Evolutionary conservation across 35 echinoderm and acorn worm genomes (phyloP).

Genomic region (Heliocidaris erythrogramma): DNA sequence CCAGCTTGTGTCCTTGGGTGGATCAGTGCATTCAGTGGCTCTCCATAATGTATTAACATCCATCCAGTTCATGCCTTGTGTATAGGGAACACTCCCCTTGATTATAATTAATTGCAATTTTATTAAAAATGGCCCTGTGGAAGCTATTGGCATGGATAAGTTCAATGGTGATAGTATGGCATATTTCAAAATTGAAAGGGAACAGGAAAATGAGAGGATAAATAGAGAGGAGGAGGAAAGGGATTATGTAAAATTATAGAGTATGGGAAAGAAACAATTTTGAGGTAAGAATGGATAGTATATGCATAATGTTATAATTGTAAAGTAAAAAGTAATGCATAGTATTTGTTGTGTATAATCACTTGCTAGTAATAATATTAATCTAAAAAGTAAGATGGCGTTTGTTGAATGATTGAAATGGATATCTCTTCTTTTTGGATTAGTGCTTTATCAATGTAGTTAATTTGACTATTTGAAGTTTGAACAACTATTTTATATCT

Average conservation of each 20-base stretch:
- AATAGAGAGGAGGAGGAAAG: not conserved
- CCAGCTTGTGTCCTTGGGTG: constrained; percentile 35
- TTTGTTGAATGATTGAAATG: too few species aligned
- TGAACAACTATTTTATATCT: too few species aligned
- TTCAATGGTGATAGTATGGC: not conserved
- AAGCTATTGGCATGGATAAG: not conserved
- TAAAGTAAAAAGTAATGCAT: too few species aligned
- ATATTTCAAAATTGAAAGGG: not conserved
- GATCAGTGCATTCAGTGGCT: constrained; percentile 21
- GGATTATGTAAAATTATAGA: not conserved
- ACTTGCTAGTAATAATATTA: too few species aligned
- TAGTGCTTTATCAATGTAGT: too few species aligned
- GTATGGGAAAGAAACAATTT: not conserved
- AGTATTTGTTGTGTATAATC: too few species aligned
- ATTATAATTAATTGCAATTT: constrained; percentile 47
- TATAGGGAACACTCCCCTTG: constrained; percentile 28
- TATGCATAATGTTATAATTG: too few species aligned
- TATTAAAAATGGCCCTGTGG: constrained; percentile 24
- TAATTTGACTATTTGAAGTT: too few species aligned
- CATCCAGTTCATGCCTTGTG: constrained; percentile 23
- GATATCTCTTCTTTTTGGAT: too few species aligned
- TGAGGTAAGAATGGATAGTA: too few species aligned
- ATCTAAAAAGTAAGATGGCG: too few species aligned
- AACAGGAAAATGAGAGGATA: not conserved
- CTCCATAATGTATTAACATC: constrained; percentile 42